Evolutionary conservation across 2,888 invertebrate genomes (phyloP).

Genomic region (Ferrisia virgata): DNA sequence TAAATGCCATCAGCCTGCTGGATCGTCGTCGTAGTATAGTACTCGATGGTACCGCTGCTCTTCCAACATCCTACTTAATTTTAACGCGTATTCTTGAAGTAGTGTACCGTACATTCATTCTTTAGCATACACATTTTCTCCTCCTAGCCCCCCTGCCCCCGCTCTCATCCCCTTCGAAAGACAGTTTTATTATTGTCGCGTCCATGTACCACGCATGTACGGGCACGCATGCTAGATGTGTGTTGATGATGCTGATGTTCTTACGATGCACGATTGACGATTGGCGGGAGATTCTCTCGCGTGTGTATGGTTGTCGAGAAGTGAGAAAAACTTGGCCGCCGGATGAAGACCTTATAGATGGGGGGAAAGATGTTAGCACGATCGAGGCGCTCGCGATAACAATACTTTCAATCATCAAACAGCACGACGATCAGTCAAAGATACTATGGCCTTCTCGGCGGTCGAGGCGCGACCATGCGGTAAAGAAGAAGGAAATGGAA

Average conservation of each 20-base stretch:
- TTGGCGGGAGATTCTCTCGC: background rate
- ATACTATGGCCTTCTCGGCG: background rate
- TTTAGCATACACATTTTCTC: background rate
- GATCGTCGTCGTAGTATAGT: too few species aligned
- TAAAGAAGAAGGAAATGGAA: background rate
- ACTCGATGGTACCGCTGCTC: background rate
- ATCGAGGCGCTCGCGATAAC: background rate
- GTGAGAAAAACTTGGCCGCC: too few species aligned
- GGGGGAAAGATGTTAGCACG: background rate
- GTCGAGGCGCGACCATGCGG: background rate
- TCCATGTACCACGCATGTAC: background rate
- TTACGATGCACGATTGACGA: too few species aligned
- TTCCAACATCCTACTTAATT: too few species aligned
- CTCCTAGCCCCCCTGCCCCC: too few species aligned
- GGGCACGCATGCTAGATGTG: too few species aligned
- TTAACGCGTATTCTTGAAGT: background rate
- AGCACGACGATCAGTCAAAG: background rate
- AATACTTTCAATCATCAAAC: background rate
- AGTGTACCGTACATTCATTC: background rate
- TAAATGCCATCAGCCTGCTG: background rate
- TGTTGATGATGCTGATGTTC: too few species aligned
- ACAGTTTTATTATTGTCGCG: background rate
- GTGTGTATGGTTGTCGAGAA: background rate
- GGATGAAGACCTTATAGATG: background rate
- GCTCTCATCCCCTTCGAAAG: too few species aligned